Evolutionary conservation across 1,140 invertebrate genomes (phyloP), one percentile per base, ranked within the genome.

Genomic region (Zaprionus vittiger): DNA sequence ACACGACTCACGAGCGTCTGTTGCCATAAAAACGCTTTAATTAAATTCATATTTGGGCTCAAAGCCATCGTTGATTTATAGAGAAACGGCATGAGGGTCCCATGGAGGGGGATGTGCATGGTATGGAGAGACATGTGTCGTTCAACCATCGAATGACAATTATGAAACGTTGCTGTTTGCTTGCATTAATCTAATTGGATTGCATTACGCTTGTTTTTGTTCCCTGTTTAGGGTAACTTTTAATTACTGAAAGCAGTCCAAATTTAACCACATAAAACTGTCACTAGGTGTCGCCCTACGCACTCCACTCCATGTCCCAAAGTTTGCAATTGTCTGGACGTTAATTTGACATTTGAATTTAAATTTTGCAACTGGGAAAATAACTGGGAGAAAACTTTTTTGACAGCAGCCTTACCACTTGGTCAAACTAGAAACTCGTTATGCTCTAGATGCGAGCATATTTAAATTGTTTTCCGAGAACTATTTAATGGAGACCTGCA

Each of bases 21-120:
- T 85, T 81, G 81, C 79, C 81, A 80, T 81, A 81, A 90, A 83
- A 83, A 77, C 79, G 75, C 81, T 90, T 89, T 89, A 89, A 89
- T 89, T 89, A 89, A 89, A 89, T 89, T 89, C 84, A 89, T 89
- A 89, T 89, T 89, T 81, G 74, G 75, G 15, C 65, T 34, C 65
- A 79, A 72, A 54, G 41, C 67, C 69, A 72, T 65, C 52, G 83
- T 73, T 89, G 84, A 87, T 87, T 87, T 83, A 87, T 89, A 56
- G 77, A 61, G 61, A 0, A 24, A 5, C n/a, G 14, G 15, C 11
- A 37, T 22, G 28, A 17, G n/a, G 17, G 56, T 34, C 31, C 11
- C 5, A 9, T 41, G 7, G 7, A 4, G 9, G 56, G 55, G 17
- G n/a, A 17, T 5, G 5, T 28, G 26, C 26, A 28, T 28, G 26